Evolutionary conservation across 30 jellyfish, hydroid and myxozoan species (phyloP).

Genomic region (Turritopsis rubra): DNA sequence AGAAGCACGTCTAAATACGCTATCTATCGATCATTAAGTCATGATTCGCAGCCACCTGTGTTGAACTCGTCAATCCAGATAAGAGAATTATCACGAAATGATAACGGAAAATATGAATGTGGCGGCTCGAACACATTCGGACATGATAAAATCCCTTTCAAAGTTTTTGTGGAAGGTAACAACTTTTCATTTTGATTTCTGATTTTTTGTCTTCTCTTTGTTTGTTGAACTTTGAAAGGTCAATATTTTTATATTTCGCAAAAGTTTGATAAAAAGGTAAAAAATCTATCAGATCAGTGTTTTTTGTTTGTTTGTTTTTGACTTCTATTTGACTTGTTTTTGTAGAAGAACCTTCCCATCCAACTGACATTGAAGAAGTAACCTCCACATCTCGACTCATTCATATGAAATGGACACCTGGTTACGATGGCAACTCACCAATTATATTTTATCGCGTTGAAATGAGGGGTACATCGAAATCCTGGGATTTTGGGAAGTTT

Average conservation of each 20-base stretch:
- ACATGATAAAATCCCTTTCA: conserved; percentile 33
- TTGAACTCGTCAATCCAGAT: conserved; percentile 55
- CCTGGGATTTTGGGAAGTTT: conserved; percentile 30
- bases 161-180: conserved; percentile 68
- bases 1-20: conserved; percentile 30
- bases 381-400: conserved; percentile 53
- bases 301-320: neutral
- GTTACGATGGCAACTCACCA: conserved; percentile 58
- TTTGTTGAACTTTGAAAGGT: neutral
- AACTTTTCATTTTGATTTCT: neutral
- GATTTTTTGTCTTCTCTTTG: neutral
- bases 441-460: conserved; percentile 46
- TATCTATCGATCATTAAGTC: neutral
- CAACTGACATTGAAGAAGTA: conserved; percentile 27
- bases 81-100: conserved; percentile 35
- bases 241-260: neutral
- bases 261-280: neutral
- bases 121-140: conserved; percentile 66
- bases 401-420: conserved; percentile 54
- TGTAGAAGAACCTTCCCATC: conserved; percentile 43
- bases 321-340: neutral
- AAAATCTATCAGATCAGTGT: no score
- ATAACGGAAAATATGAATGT: conserved; percentile 70
- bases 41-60: conserved; percentile 39
- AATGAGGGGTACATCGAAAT: conserved; percentile 28